phyloP scores from a whole-genome alignment of 2,797 vertebrate genomes.

The Artibeus lituratus region DNA sequence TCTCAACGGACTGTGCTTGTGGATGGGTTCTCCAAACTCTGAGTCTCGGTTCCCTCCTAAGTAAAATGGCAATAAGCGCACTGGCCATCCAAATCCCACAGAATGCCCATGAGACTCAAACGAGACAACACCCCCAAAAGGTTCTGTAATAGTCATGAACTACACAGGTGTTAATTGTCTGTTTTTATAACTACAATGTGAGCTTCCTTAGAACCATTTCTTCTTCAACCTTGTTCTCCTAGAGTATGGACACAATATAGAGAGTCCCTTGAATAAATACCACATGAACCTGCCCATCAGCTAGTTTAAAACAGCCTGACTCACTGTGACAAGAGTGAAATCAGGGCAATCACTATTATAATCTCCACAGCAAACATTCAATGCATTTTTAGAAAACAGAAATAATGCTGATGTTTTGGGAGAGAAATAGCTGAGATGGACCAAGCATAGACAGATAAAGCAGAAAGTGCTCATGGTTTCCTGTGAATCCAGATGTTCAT shows the following conservation, averaged over 20 bases:
- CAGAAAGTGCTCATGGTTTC: background rate
- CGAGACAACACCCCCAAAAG: background rate
- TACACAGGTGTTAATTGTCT: background rate
- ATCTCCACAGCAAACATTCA: background rate
- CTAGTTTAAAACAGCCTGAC: background rate
- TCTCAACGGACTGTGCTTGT: background rate
- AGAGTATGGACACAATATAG: accelerated
- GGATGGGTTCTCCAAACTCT: background rate
- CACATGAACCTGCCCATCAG: background rate
- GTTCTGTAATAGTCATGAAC: background rate
- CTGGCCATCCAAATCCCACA: background rate
- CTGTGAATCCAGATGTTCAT: background rate
- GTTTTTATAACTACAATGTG: background rate
- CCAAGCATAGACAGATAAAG: background rate
- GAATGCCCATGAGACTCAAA: background rate
- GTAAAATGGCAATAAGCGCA: background rate
- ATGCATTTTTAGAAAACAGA: background rate
- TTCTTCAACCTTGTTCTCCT: background rate
- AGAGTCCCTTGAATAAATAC: background rate
- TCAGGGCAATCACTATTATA: background rate
- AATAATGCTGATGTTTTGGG: background rate
- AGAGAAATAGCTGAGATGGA: background rate
- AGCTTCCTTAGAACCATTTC: background rate
- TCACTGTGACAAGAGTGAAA: background rate
- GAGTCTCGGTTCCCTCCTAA: background rate